Base-by-base conservation (phyloP, 2,113 vertebrate species). In the Plectropomus leopardus region DNA sequence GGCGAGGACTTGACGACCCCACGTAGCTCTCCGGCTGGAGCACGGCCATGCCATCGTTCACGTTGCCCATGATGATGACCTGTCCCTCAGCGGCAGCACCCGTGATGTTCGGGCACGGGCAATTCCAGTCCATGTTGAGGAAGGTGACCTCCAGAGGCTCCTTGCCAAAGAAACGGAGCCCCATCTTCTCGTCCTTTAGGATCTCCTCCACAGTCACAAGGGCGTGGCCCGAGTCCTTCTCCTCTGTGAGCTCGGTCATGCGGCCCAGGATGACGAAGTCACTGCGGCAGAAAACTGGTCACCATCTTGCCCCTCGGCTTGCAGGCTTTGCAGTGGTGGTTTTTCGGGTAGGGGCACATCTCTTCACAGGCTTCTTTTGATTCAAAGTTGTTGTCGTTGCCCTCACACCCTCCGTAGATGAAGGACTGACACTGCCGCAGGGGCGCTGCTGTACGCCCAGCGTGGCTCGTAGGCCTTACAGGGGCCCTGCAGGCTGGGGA, bases 151-250 rank as follows among this genome's bases (percentile, higher is more conserved):
- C 97, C 10, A 99, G 93, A 0, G 97, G 97, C 80, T 99, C 97
- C 78, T 89, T 96, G 69, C 97, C 97, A 70, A 99, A 94, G 93
- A 98, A 99, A 81, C 95, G 96, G 65, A 99, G 96, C 51, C 98
- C 98, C 98, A 99, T 99, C 95, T 98, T 97, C 82, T 99, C 98
- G 0, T 99, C 98, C 83, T 99, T 99, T 7, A 99, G 94, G 44
- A 99, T 97, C 92, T 99, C 97, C 1, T 99, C 97, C 86, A 99
- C 96, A 0, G 90, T 96, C 84, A 99, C 95, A 13, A 99, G 94
- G 17, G 97, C 98, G 0, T 96, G 97, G 5, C 97, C 98, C 0
- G 96, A 95, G 81, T 97, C 96, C 7, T 95, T 94, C 78, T 99
- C 98, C 92, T 99, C 96, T 0, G 95, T 96, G 51, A 99, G 89